Conservation (phyloP, 2,113 vertebrate genomes). For the Pelodiscus sinensis region DNA sequence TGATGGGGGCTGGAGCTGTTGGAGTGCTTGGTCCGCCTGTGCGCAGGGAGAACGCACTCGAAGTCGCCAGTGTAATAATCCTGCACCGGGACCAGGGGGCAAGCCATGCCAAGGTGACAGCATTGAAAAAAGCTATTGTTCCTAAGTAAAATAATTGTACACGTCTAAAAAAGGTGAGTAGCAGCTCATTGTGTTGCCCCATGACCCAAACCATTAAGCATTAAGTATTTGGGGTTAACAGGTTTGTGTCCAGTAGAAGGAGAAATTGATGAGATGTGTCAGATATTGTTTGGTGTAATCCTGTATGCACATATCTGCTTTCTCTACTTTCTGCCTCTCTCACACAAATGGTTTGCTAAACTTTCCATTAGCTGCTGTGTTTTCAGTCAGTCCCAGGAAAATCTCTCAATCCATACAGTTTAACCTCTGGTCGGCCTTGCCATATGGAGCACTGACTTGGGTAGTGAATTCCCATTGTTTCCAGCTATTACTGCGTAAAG, state of each 20-base stretch:
- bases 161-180: conserved; percentile 30
- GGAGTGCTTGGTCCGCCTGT: conserved; percentile 79
- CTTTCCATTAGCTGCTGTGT: not conserved
- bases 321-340: not conserved
- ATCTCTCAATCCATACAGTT: not conserved
- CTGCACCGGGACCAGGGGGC: conserved; percentile 21
- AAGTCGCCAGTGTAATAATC: conserved; percentile 78
- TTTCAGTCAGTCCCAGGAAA: not conserved
- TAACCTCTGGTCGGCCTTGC: not conserved
- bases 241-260: not conserved
- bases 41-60: conserved; percentile 57
- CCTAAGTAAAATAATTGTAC: not conserved
- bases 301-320: not conserved
- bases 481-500: not conserved
- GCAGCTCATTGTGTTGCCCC: not conserved
- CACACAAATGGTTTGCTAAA: not conserved
- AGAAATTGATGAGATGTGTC: not conserved
- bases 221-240: not conserved
- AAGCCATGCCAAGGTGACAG: conserved; percentile 76
- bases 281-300: not conserved
- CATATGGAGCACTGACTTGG: not conserved
- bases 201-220: not conserved
- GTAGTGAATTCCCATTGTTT: not conserved
- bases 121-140: conserved; percentile 70
- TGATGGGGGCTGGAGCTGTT: conserved; percentile 84